A percentile compares a stretch with the other conserved stretches of the same genome.
Evolutionary conservation across 2,113 vertebrate genomes (phyloP).

Genomic region (Cyprinodon tularosa): DNA sequence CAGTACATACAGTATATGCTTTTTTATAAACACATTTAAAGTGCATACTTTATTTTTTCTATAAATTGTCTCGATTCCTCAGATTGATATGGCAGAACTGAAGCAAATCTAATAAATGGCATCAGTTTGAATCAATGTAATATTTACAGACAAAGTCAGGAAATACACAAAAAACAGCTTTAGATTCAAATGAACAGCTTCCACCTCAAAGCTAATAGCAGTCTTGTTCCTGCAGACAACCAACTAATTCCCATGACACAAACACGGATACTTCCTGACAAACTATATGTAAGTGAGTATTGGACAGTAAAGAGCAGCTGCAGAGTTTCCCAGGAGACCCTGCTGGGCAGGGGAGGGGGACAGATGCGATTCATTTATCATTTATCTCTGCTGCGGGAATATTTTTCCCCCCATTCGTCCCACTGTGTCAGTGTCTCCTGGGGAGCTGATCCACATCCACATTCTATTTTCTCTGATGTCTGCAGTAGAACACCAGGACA

Average conservation of each 20-base stretch:
- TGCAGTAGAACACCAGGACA: conserved; percentile 10
- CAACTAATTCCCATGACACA: too few relatives aligned
- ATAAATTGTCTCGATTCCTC: not conserved
- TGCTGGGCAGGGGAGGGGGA: conserved; percentile 23
- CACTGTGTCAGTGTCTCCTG: conserved; percentile 4
- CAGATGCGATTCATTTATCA: conserved; percentile 74
- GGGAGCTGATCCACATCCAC: conserved; percentile 17
- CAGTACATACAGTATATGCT: too few relatives aligned
- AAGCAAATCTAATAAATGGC: not conserved
- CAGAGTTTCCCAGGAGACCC: conserved; percentile 39
- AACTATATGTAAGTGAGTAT: not conserved
- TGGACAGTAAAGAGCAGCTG: conserved; percentile 6
- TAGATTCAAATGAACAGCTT: too few relatives aligned
- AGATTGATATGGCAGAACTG: too few relatives aligned
- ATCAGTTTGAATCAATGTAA: not conserved
- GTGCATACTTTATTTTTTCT: not conserved
- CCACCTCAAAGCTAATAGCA: too few relatives aligned
- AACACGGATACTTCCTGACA: not conserved
- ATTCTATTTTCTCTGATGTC: conserved; percentile 27
- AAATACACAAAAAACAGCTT: too few relatives aligned
- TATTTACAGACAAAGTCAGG: too few relatives aligned
- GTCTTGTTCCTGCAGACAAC: too few relatives aligned
- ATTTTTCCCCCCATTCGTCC: conserved; percentile 28
- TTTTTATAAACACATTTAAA: not conserved
- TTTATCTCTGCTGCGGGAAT: conserved; percentile 61